Conservation (phyloP, 2,113 vertebrate genomes). For the Collichthys lucidus region DNA sequence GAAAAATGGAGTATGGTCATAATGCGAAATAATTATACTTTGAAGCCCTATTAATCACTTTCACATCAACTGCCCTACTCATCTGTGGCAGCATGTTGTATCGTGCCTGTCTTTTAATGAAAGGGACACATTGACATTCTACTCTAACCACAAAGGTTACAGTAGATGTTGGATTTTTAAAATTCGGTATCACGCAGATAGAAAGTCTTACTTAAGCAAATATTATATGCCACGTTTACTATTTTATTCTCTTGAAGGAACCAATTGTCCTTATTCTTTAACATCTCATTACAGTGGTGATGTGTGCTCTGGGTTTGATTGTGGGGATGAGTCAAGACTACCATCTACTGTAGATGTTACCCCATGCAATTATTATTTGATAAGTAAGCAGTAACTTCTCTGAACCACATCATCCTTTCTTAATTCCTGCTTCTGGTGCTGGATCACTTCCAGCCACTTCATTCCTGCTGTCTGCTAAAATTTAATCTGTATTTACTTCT, state of each 20-base stretch:
- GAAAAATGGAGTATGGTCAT: neutral
- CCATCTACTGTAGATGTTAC: slow-evolving; percentile 40
- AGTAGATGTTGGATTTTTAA: neutral
- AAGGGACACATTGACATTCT: neutral
- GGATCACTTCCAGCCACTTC: slow-evolving; percentile 58
- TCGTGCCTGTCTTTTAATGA: neutral
- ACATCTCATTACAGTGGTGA: slow-evolving; percentile 1
- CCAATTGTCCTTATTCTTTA: slow-evolving; percentile 5
- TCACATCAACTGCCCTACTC: slow-evolving; percentile 31
- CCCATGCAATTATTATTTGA: slow-evolving; percentile 51
- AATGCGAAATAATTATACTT: slow-evolving; percentile 1
- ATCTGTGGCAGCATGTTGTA: neutral
- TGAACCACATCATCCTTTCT: slow-evolving; percentile 35
- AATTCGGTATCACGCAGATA: neutral
- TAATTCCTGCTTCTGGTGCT: slow-evolving; percentile 49
- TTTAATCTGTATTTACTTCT: slow-evolving; percentile 43
- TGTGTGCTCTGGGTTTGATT: slow-evolving; percentile 34
- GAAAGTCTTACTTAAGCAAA: neutral
- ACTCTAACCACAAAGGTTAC: no score
- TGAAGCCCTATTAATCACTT: slow-evolving; percentile 32
- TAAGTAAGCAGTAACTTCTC: slow-evolving; percentile 32
- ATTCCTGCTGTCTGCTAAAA: slow-evolving; percentile 35
- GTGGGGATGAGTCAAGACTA: slow-evolving; percentile 33
- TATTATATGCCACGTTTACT: neutral
- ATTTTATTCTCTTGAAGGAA: neutral